A percentile compares a stretch with the other conserved stretches of the same genome.
Evolutionary conservation across 2,888 invertebrate species (phyloP).

Genomic region (Hirtodrosophila duncani): DNA sequence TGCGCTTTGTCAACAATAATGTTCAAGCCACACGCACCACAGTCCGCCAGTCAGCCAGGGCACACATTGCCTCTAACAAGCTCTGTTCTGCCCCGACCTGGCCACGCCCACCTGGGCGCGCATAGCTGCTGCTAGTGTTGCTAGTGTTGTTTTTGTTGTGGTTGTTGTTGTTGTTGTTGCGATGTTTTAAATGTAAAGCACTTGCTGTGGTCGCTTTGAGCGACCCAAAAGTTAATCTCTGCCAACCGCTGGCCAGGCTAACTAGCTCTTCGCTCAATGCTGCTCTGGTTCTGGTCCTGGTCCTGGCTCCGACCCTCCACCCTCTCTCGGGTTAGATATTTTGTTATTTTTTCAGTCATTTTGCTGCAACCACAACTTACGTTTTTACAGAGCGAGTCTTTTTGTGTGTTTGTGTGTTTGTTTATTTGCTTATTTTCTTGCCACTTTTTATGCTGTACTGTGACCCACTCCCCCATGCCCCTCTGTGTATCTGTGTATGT

Average conservation of each 20-base stretch:
- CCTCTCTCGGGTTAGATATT: constrained; percentile 41
- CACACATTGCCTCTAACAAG: constrained; percentile 57
- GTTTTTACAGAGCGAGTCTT: constrained; percentile 49
- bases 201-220: constrained; percentile 71
- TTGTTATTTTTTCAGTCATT: constrained; percentile 32
- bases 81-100: constrained; percentile 35
- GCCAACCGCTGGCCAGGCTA: constrained; percentile 55
- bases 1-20: constrained; percentile 50
- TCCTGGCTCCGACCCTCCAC: neutral
- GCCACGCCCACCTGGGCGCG: constrained; percentile 16
- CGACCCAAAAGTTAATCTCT: constrained; percentile 73
- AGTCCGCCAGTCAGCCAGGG: neutral
- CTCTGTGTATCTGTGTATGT: neutral
- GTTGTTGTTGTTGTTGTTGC: constrained; percentile 14
- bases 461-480: neutral
- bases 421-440: constrained; percentile 62
- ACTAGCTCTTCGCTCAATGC: constrained; percentile 3
- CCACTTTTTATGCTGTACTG: constrained; percentile 53
- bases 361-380: constrained; percentile 59
- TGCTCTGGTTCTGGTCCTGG: constrained; percentile 9
- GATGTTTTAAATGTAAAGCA: constrained; percentile 69
- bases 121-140: constrained; percentile 3
- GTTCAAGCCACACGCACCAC: neutral
- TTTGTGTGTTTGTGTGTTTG: constrained; percentile 34
- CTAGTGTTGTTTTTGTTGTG: neutral